Percentiles rank a stretch among this genome's conserved stretches.
These are phyloP conservation scores for Acanthochromis polyacanthus DNA, from an alignment of 2,113 vertebrate species.

Conservation along the genomic window DNA sequence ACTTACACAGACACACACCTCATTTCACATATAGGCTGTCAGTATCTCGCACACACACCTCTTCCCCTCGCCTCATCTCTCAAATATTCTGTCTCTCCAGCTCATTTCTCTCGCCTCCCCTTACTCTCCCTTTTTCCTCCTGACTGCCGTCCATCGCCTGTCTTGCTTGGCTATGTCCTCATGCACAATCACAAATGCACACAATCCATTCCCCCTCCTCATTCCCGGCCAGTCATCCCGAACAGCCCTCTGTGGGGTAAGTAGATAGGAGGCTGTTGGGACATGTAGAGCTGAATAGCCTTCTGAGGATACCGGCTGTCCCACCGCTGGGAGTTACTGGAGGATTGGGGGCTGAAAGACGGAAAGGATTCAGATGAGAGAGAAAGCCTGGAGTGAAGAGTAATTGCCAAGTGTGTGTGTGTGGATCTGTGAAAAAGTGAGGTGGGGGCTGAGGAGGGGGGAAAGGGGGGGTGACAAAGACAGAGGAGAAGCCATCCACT, in stretches of 20 bases:
- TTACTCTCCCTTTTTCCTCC: slow-evolving; percentile 38
- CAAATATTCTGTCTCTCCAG: slow-evolving; percentile 60
- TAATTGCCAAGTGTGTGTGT: slow-evolving; percentile 52
- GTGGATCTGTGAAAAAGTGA: slow-evolving; percentile 2
- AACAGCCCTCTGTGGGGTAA: slow-evolving; percentile 63
- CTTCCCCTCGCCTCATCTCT: slow-evolving; percentile 38
- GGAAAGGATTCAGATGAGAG: slow-evolving; percentile 25
- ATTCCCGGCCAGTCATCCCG: slow-evolving; percentile 65
- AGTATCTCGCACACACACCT: slow-evolving; percentile 19
- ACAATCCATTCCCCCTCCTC: slow-evolving; percentile 45
- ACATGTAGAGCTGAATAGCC: slow-evolving; percentile 53
- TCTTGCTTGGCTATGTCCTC: slow-evolving; percentile 46
- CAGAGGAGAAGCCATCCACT: slow-evolving; percentile 50
- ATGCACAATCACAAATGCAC: slow-evolving; percentile 70
- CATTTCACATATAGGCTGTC: slow-evolving; percentile 39
- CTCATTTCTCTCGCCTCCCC: slow-evolving; percentile 64
- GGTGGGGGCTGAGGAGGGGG: slow-evolving; percentile 5
- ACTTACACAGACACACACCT: slow-evolving; percentile 32
- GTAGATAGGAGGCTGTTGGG: slow-evolving; percentile 57
- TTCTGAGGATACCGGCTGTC: slow-evolving; percentile 49
- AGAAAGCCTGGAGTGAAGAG: slow-evolving; percentile 17
- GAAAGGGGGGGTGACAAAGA: slow-evolving; percentile 57
- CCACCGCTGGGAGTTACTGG: slow-evolving; percentile 40
- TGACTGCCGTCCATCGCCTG: slow-evolving; percentile 24
- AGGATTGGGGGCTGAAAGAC: background rate